Evolutionary conservation across 2,888 invertebrate genomes (phyloP).

Genomic region (Drosophila putrida): DNA sequence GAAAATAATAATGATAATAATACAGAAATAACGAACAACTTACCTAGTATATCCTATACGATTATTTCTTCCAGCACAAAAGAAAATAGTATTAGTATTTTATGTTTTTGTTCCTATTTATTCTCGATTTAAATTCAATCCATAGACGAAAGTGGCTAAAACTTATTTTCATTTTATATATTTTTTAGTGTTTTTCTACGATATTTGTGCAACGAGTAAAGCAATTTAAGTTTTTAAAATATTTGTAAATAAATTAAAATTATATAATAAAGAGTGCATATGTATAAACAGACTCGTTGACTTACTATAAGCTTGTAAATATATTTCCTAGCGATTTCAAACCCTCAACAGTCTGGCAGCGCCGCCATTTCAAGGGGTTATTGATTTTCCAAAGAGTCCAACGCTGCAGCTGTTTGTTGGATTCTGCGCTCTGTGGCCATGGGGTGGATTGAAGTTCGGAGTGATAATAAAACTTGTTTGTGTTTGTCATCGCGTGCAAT

Average conservation of each 20-base stretch:
- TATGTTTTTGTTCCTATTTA: conserved; percentile 84
- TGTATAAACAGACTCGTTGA: conserved; percentile 43
- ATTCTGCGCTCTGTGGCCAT: conserved; percentile 59
- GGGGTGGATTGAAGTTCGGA: conserved; percentile 72
- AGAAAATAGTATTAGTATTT: conserved; percentile 78
- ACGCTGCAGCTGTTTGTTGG: conserved; percentile 65
- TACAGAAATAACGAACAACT: conserved; percentile 58
- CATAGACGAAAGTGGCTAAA: conserved; percentile 71
- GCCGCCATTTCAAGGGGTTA: conserved; percentile 56
- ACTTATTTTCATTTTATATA: conserved; percentile 66
- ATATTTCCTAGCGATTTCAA: conserved; percentile 16
- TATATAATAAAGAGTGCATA: conserved; percentile 75
- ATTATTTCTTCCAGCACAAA: conserved; percentile 64
- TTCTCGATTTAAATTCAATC: conserved; percentile 77
- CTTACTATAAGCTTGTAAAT: conserved; percentile 1
- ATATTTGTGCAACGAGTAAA: conserved; percentile 73
- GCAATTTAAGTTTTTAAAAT: conserved; percentile 75
- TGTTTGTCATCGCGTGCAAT: conserved; percentile 60
- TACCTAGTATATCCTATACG: conserved; percentile 46
- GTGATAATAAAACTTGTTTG: conserved; percentile 68
- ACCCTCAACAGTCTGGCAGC: conserved; percentile 56
- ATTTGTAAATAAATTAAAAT: conserved; percentile 76
- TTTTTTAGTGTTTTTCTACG: conserved; percentile 74
- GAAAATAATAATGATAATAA: conserved; percentile 25
- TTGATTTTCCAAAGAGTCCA: conserved; percentile 63